phyloP scores from a whole-genome alignment of 2,888 invertebrate genomes.

The Isoperla grammatica region DNA sequence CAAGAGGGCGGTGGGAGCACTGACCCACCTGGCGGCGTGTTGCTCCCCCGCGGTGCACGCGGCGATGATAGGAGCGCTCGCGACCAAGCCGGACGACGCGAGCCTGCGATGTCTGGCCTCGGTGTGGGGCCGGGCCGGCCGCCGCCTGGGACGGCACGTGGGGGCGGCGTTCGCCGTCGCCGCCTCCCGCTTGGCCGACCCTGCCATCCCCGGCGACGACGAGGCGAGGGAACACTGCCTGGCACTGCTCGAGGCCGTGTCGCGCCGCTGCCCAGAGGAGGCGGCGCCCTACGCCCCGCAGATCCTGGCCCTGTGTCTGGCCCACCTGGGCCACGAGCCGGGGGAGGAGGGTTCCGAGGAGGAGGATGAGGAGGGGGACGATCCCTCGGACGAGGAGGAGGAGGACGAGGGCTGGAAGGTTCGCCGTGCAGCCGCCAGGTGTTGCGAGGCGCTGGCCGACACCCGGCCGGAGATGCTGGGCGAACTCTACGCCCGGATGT shows the following conservation, averaged over 20 bases:
- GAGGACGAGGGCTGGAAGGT: constrained; percentile 99
- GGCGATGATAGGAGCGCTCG: constrained; percentile 82
- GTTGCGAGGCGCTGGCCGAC: constrained; percentile 89
- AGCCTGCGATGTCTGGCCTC: constrained; percentile 94
- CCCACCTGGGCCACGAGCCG: constrained; percentile 94
- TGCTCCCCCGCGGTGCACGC: constrained; percentile 82
- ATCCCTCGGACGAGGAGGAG: constrained; percentile 97
- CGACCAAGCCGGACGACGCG: constrained; percentile 79
- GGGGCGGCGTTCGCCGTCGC: constrained; percentile 86
- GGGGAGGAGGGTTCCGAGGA: constrained; percentile 63
- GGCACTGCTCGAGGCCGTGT: constrained; percentile 91
- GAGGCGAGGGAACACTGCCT: constrained; percentile 94
- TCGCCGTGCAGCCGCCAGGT: constrained; percentile 93
- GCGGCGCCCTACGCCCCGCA: constrained; percentile 84
- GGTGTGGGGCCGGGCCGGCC: constrained; percentile 90
- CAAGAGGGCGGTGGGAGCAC: constrained; percentile 88
- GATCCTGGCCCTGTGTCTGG: constrained; percentile 81
- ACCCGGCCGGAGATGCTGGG: constrained; percentile 87
- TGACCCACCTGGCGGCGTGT: constrained; percentile 85
- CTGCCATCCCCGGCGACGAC: constrained; percentile 85
- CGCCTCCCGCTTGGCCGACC: constrained; percentile 57
- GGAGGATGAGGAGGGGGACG: constrained; percentile 73
- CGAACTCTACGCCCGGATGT: constrained; percentile 82
- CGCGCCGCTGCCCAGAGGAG: constrained; percentile 94
- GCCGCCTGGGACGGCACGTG: constrained; percentile 89